A percentile compares a stretch with the other conserved stretches of the same genome.
phyloP scores from a whole-genome alignment of 2,888 invertebrate genomes.

The Eulithis prunata region DNA sequence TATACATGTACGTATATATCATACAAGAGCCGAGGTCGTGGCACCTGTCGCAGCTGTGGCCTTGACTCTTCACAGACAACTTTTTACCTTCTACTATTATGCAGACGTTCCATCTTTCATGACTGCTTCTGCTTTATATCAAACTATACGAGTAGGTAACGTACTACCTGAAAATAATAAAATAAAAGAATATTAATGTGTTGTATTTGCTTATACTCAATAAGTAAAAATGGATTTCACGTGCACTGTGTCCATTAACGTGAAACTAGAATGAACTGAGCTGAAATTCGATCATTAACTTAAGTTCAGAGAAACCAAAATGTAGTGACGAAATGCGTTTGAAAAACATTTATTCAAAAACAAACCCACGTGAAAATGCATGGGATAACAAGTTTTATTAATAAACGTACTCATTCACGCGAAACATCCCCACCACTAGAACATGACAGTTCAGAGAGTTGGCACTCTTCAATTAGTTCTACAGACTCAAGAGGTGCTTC shows the following conservation, averaged over 20 bases:
- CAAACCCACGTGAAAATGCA: conserved; percentile 67
- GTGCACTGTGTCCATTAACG: conserved; percentile 1
- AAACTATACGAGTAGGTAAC: no score
- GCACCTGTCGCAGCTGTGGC: no score
- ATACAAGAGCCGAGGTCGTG: no score
- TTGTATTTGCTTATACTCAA: neutral
- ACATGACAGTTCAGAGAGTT: conserved; percentile 77
- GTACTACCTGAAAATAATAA: no score
- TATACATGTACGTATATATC: no score
- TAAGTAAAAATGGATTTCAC: neutral
- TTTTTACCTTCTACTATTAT: no score
- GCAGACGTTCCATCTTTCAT: no score
- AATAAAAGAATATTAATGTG: no score
- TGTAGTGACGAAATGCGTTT: conserved; percentile 24
- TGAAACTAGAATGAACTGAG: conserved; percentile 18
- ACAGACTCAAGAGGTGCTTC: conserved; percentile 53
- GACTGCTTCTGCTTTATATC: no score
- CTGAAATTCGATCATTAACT: conserved; percentile 49
- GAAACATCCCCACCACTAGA: conserved; percentile 65
- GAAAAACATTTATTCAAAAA: conserved; percentile 1
- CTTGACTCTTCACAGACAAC: no score
- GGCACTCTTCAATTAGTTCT: conserved; percentile 69
- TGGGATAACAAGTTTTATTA: conserved; percentile 74
- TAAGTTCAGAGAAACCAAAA: conserved; percentile 35
- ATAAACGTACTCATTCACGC: conserved; percentile 57